Base-by-base conservation (phyloP, 53 echinoderm and acorn worm species). In the Antedon mediterranea region DNA sequence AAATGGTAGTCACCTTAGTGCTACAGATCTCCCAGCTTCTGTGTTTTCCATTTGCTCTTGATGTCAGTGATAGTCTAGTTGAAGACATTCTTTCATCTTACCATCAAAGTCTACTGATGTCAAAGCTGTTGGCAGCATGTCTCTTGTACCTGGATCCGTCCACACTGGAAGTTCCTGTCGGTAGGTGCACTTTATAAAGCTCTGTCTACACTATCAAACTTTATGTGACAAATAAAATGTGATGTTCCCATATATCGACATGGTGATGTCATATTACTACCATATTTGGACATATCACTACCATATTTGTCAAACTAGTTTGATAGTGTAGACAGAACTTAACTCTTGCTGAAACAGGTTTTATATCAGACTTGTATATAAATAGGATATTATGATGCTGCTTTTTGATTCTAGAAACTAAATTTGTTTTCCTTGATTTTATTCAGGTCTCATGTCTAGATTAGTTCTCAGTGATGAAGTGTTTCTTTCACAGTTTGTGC, bases 11-110 rank as follows among this genome's bases (percentile, higher is more conserved):
- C 0, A 90, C 92, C 80, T 78, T 98, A 33, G 43, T 98, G 32
- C 79, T 89, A 0, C 86, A 86, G 18, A 90, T 92, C 13, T 90
- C 90, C 11, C 98, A 92, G 81, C 83, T 93, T 0, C 82, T 93
- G 33, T 98, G 98, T 32, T 98, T 98, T 72, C 98, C 98, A 4
- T 98, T 92, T 79, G 98, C 98, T 29, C 74, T 98, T 75, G 97
- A 98, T 77, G 86, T 88, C 8, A 92, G 92, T 28, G 83, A 89
- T 43, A 82, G 84, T 74, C 77, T 98, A 73, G 31, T 98, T 77
- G 84, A 86, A 18, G 87, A 90, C 75, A 85, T 90, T 34, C 73
- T 88, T 30, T 77, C 85, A 73, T 92, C 90, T 82, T 81, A 92
- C 73, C 82, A 86, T 28, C 84, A 92, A 37, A 89, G 98, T 75